Evolutionary conservation across 2,113 vertebrate genomes (phyloP).

Genomic region (Miniopterus natalensis): DNA sequence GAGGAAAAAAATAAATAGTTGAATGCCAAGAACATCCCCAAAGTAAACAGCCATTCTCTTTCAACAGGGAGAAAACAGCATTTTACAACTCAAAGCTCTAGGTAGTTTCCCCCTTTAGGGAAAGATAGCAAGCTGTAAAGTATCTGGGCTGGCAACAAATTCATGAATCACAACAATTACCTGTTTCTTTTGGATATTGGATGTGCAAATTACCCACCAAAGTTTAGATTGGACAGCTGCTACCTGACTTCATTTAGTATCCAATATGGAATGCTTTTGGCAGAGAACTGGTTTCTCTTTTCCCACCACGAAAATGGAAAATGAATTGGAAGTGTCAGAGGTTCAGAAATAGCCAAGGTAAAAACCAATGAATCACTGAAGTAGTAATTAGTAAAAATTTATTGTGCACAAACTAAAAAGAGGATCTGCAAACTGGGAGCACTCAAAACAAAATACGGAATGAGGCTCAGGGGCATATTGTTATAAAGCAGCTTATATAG

Average conservation of each 20-base stretch:
- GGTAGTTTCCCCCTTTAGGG: constrained; percentile 83
- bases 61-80: constrained; percentile 83
- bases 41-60: constrained; percentile 85
- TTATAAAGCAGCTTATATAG: neutral
- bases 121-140: constrained; percentile 83
- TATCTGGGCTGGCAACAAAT: constrained; percentile 85
- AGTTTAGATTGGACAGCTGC: constrained; percentile 88
- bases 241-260: constrained; percentile 85
- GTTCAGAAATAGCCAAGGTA: neutral
- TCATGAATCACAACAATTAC: constrained; percentile 86
- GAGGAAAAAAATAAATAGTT: constrained; percentile 70
- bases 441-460: neutral
- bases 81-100: constrained; percentile 82
- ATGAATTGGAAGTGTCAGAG: constrained; percentile 76
- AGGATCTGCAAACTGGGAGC: neutral
- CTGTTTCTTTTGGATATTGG: constrained; percentile 87
- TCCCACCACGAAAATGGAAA: constrained; percentile 83
- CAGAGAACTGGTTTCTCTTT: constrained; percentile 80
- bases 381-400: neutral
- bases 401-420: neutral
- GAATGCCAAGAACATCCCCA: constrained; percentile 85
- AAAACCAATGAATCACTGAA: neutral
- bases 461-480: neutral
- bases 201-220: constrained; percentile 86
- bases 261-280: constrained; percentile 84